These are phyloP conservation scores for Aspidiotus destructor DNA, from an alignment of 2,888 invertebrate species.

Conservation along the genomic window DNA sequence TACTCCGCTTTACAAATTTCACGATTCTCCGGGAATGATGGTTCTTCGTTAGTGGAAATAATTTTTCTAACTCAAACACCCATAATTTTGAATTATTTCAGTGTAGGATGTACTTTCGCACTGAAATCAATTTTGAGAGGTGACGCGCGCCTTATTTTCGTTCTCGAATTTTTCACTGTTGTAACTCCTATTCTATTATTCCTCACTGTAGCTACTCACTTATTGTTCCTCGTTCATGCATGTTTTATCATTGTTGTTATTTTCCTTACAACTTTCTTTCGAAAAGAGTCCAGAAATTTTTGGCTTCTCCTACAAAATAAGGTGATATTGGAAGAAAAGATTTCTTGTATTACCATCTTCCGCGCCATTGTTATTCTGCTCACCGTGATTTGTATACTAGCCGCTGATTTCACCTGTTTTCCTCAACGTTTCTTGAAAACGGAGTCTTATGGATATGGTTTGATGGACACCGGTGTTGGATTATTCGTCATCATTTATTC, in stretches of 20 bases:
- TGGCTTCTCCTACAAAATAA: not conserved
- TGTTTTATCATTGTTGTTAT: slow-evolving; percentile 38
- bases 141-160: slow-evolving; percentile 29
- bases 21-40: slow-evolving; percentile 29
- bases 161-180: slow-evolving; percentile 41
- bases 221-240: slow-evolving; percentile 36
- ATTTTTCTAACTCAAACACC: slow-evolving; percentile 27
- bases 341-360: slow-evolving; percentile 51
- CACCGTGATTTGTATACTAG: slow-evolving; percentile 74
- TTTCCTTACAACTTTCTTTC: slow-evolving; percentile 37
- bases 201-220: slow-evolving; percentile 41
- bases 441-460: slow-evolving; percentile 68
- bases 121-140: no score
- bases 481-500: slow-evolving; percentile 74
- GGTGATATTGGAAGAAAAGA: slow-evolving; percentile 34
- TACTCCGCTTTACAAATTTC: not conserved
- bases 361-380: slow-evolving; percentile 62
- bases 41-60: slow-evolving; percentile 29
- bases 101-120: no score
- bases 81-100: slow-evolving; percentile 19
- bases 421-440: slow-evolving; percentile 82
- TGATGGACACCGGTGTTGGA: slow-evolving; percentile 96
- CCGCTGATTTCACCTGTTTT: slow-evolving; percentile 84
- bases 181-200: slow-evolving; percentile 41
- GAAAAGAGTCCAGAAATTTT: slow-evolving; percentile 1